Percentiles rank a stretch among this genome's conserved stretches.
Evolutionary conservation across 2,113 vertebrate genomes (phyloP).

Genomic region (Macaca mulatta): DNA sequence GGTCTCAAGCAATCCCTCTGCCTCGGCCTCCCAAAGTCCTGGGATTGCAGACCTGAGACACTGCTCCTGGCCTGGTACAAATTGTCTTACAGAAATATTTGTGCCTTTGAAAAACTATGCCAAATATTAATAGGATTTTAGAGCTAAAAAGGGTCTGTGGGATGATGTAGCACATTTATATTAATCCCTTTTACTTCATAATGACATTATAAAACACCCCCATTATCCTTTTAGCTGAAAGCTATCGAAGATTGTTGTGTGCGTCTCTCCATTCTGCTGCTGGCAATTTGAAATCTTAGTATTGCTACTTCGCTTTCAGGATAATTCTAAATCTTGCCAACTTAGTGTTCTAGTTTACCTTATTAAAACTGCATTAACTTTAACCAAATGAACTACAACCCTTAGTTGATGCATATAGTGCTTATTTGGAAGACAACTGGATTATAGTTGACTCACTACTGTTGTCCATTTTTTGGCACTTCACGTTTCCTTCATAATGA

Average conservation of each 20-base stretch:
- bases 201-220: not conserved
- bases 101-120: not conserved
- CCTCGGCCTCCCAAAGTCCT: too few relatives aligned
- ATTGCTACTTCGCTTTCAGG: not conserved
- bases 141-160: not conserved
- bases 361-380: not conserved
- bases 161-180: not conserved
- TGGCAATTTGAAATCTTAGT: not conserved
- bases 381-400: not conserved
- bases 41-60: too few relatives aligned
- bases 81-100: not conserved
- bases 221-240: not conserved
- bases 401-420: rapidly evolving
- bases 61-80: not conserved
- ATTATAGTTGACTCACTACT: not conserved
- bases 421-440: not conserved
- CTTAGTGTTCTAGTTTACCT: not conserved
- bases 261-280: not conserved
- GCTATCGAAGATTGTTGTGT: not conserved
- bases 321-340: not conserved
- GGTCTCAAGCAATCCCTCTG: too few relatives aligned
- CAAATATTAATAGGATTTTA: constrained; percentile 3
- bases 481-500: not conserved
- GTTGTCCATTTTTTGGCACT: not conserved
- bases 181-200: not conserved